phyloP scores from a whole-genome alignment of 2,113 vertebrate species.

The Boulengeromyrus knoepffleri region DNA sequence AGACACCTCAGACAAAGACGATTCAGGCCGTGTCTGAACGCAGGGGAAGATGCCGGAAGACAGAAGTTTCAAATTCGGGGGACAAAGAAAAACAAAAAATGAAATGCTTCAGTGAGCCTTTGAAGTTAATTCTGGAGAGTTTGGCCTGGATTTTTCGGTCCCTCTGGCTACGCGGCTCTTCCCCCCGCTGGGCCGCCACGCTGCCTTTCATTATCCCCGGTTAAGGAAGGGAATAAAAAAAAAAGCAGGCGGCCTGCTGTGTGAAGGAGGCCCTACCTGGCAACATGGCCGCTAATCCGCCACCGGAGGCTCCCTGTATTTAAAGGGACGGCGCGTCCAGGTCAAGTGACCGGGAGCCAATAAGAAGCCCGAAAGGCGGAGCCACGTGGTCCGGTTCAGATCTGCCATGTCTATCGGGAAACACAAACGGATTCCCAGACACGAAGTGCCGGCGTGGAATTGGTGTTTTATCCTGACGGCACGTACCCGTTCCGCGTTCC shows the following conservation, averaged over 20 bases:
- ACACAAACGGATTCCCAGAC: background rate
- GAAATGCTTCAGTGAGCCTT: background rate
- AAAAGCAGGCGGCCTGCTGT: background rate
- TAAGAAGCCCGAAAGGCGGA: background rate
- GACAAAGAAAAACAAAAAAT: background rate
- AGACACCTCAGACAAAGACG: background rate
- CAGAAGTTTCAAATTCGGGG: background rate
- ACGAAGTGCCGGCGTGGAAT: background rate
- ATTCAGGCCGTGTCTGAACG: background rate
- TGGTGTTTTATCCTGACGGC: background rate
- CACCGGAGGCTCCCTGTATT: background rate
- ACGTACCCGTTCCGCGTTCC: background rate
- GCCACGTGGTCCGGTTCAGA: background rate
- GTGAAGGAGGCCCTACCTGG: background rate
- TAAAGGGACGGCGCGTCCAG: background rate
- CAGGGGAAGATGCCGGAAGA: background rate
- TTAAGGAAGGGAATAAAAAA: conserved; percentile 22
- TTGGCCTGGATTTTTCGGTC: conserved; percentile 19
- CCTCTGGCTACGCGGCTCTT: background rate
- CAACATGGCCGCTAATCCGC: background rate
- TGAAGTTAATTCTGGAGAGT: background rate
- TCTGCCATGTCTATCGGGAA: background rate
- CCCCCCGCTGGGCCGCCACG: conserved; percentile 12
- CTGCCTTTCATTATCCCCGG: conserved; percentile 33
- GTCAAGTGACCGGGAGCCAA: background rate